These are phyloP conservation scores for Ficedula albicollis DNA, from an alignment of 2,797 vertebrate species.

Conservation along the genomic window DNA sequence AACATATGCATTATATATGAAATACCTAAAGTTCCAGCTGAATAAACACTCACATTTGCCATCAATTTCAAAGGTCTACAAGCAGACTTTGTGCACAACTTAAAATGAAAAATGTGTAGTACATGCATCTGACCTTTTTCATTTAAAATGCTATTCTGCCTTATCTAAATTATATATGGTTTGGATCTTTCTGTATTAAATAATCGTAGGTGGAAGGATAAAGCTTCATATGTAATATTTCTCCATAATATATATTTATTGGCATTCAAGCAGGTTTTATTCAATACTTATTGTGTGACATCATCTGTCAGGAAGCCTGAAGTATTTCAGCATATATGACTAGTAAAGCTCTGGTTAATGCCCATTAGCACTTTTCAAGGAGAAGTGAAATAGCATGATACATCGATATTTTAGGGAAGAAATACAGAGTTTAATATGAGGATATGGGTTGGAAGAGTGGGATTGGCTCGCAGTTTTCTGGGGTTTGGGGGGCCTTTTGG, in stretches of 20 bases:
- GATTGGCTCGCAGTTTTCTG: not conserved
- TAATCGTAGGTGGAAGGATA: not conserved
- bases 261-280: not conserved
- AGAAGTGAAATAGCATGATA: not conserved
- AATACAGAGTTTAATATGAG: not conserved
- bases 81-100: not conserved
- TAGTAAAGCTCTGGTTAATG: constrained; percentile 10
- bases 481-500: not conserved
- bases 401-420: not conserved
- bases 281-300: not conserved
- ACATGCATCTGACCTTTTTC: not conserved
- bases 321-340: not conserved
- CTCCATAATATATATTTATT: not conserved
- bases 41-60: constrained; percentile 1
- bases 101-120: not conserved
- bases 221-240: not conserved
- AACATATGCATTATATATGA: not conserved
- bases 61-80: not conserved
- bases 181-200: not conserved
- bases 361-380: constrained; percentile 3
- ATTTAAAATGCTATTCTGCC: not conserved
- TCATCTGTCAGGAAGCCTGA: not conserved
- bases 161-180: not conserved
- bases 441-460: not conserved
- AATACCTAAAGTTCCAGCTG: constrained; percentile 9